Base-by-base conservation (phyloP, 2,888 invertebrate species). In the Ypsolopha sequella region DNA sequence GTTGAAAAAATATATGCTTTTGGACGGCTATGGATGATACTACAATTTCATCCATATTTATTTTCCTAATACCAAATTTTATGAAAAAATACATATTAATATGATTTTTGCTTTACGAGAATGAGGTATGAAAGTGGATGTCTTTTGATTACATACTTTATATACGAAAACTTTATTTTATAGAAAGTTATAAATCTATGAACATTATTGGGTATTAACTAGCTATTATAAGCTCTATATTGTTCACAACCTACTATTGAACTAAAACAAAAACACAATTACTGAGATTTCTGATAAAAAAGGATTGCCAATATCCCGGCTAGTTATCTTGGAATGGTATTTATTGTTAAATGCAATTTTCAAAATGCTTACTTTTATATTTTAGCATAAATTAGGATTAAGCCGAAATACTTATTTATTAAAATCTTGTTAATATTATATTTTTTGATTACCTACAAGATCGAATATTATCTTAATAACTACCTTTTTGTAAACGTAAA, bases 291-390 rank as follows among this genome's bases (percentile, higher is more conserved):
- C 81, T 69, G 64, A 56, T 51, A 41, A 51, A 54, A 51, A 59
- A 63, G 64, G 65, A 76, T 75, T 76, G 76, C 80, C 73, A 71
- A 71, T 59, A 53, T 69, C 80, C 81, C 80, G 79, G 77, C 78
- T 63, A 50, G 50, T 54, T 52, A 55, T 60, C 57, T 54, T 74
- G 74, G 76, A 75, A 76, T 76, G 74, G 62, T 67, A 56, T 59
- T 56, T 55, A 56, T 56, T 53, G 53, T 62, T 73, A 74, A 77
- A 73, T 71, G 67, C 68, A 63, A 13, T 14, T 48, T 39, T 58
- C 36, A 41, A 58, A 62, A 60, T 59, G 56, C 59, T 50, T 53
- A 38, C 47, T 24, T 45, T 7, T 54, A 54, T 54, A 24, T 52
- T 55, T 51, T 43, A 49, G 51, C 38, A 52, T 55, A 53, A 55